phyloP scores from a whole-genome alignment of 2,113 vertebrate genomes.

The Lasiurus cinereus region DNA sequence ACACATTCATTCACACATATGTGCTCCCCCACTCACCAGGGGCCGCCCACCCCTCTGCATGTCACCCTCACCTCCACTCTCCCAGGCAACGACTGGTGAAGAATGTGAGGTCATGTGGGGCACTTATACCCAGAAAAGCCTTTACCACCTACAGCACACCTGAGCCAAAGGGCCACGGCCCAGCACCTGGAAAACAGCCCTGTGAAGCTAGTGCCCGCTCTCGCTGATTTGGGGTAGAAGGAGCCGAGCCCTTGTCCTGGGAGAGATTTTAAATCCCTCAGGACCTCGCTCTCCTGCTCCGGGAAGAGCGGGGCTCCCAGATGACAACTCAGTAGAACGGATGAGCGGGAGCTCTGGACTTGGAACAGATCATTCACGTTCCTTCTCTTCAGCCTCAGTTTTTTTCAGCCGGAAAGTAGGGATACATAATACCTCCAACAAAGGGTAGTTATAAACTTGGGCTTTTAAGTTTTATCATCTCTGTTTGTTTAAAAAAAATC shows the following conservation, averaged over 20 bases:
- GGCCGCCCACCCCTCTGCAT: neutral
- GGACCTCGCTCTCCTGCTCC: accelerated
- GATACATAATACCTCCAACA: neutral
- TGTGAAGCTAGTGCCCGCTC: neutral
- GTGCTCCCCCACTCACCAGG: neutral
- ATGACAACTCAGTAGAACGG: neutral
- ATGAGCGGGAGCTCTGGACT: neutral
- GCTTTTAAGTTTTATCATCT: neutral
- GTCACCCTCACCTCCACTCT: neutral
- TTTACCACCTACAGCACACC: neutral
- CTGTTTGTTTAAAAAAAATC: neutral
- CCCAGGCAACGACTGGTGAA: neutral
- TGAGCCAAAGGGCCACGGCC: too few species aligned
- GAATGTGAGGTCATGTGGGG: neutral
- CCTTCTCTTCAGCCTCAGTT: neutral
- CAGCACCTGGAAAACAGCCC: neutral
- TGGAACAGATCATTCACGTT: neutral
- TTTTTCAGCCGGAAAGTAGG: neutral
- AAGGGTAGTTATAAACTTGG: neutral
- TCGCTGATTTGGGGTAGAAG: neutral
- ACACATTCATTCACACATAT: neutral
- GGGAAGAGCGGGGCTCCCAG: neutral
- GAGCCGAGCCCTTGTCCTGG: neutral
- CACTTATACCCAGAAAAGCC: neutral
- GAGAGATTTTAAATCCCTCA: neutral